Evolutionary conservation across 1,140 invertebrate species (phyloP), one percentile per base, ranked within the genome.

Genomic region (Campodea augens): DNA sequence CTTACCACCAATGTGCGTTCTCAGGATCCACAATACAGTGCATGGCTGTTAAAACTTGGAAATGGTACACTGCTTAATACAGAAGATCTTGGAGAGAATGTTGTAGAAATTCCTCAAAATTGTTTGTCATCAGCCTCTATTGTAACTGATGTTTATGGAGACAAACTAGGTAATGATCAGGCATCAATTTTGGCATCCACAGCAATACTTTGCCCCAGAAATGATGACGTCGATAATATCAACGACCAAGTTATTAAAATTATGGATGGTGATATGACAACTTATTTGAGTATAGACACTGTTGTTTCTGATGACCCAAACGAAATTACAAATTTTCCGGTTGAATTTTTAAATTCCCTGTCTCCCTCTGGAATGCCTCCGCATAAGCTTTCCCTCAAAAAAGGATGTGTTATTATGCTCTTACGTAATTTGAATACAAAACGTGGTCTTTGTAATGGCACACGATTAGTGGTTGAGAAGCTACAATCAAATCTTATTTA

Each of bases 11-110:
- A 43, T 18, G 23, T 43, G 41, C 15, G 41, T 15, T 10, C 7
- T 15, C 24, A 25, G 12, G 18, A 49, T 22, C 5, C 10, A n/a
- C 46, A 24, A 18, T 53, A 51, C 32, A 20, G 37, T n/a, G 7
- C 51, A 5, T 49, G 50, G 45, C 32, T 55, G 2, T 23, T 54
- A n/a, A 21, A 44, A 24, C 25, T 53, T 41, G 49, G 51, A 5
- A 43, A 54, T 18, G 46, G 51, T 7, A 43, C 44, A 18, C 19
- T 55, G 13, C 4, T 22, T 3, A 21, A 39, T 22, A 7, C 25
- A 18, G 3, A 12, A 24, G 21, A 15, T 10, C 15, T 32, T 20
- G 5, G 4, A 21, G 18, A 25, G 1, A 25, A 48, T 25, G 25
- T 43, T 18, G 24, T 45, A n/a, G 18, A 18, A 13, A 42, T 48